Base-by-base conservation (phyloP, 1,140 invertebrate genomes). In the Trichoplusia ni region DNA sequence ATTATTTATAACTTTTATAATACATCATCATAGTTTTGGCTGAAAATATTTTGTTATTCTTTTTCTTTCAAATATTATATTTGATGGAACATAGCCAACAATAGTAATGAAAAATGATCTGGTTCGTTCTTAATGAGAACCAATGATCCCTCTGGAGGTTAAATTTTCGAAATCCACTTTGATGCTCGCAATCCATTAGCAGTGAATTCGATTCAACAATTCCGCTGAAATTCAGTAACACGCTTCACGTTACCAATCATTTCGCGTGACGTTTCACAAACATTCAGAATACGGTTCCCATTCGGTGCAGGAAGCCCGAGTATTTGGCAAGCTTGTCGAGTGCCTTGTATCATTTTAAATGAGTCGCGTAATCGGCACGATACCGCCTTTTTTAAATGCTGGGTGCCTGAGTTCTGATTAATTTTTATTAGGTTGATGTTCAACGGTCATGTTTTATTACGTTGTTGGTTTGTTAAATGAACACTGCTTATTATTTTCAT, bases 301-400 rank as follows among this genome's bases (percentile, higher is more conserved):
- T 44, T 42, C 46, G 8, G 49, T 63, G 60, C 72, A 75, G 77
- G 75, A 77, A 81, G 75, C 81, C 72, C 64, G 80, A 75, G 74
- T 81, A 81, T 83, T 87, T 87, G 84, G 84, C 84, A 86, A 86
- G 75, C 76, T 71, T 72, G 67, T 59, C 67, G 75, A 81, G 71
- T 73, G 71, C 69, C 68, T 80, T 85, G 82, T 82, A 84, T 87
- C 84, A 84, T 83, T 83, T 84, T 84, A 82, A 87, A 87, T 84
- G 82, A 81, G 76, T 79, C 77, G 77, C 73, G 66, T 85, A 87
- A 85, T 87, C 79, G 75, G 63, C 47, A 68, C 67, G 69, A 64
- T 69, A 68, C 56, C 74, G 61, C 51, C 51, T 68, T 82, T 80
- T 75, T 75, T 44, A 51, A 68, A 44, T 18, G 51, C 21, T 31